Percentiles rank a stretch among this genome's conserved stretches.
These are phyloP conservation scores for Talpa occidentalis DNA, from an alignment of 2,113 vertebrate genomes.

Conservation along the genomic window DNA sequence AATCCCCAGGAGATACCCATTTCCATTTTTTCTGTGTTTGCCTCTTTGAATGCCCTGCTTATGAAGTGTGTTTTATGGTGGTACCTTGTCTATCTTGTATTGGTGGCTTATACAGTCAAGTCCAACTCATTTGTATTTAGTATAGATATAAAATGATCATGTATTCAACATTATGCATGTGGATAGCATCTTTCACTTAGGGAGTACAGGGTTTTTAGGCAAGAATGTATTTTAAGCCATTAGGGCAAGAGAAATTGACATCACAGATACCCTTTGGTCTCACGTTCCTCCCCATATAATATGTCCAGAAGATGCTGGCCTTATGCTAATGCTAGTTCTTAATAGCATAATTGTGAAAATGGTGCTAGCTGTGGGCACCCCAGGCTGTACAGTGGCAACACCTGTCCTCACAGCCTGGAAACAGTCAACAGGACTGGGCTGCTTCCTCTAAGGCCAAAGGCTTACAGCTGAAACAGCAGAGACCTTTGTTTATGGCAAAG, in stretches of 20 bases:
- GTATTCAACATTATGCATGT: neutral
- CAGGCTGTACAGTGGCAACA: neutral
- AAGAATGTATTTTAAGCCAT: neutral
- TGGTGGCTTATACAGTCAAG: neutral
- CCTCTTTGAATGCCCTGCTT: neutral
- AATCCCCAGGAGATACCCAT: neutral
- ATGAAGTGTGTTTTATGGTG: neutral
- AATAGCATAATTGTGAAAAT: neutral
- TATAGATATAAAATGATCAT: neutral
- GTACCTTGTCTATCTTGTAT: neutral
- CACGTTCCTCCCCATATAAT: neutral
- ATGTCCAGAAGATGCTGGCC: neutral
- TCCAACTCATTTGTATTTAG: neutral
- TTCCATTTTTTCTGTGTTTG: slow-evolving; percentile 16
- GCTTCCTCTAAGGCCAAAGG: neutral
- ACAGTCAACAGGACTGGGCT: neutral
- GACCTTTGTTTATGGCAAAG: slow-evolving; percentile 44
- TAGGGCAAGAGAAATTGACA: neutral
- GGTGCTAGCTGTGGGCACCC: neutral
- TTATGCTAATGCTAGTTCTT: neutral
- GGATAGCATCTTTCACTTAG: neutral
- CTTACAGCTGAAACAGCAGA: neutral
- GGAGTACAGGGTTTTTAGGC: neutral
- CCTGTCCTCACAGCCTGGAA: neutral
- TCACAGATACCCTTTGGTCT: neutral